These are phyloP conservation scores for Semicossyphus pulcher DNA, from an alignment of 2,113 vertebrate species.

Conservation along the genomic window DNA sequence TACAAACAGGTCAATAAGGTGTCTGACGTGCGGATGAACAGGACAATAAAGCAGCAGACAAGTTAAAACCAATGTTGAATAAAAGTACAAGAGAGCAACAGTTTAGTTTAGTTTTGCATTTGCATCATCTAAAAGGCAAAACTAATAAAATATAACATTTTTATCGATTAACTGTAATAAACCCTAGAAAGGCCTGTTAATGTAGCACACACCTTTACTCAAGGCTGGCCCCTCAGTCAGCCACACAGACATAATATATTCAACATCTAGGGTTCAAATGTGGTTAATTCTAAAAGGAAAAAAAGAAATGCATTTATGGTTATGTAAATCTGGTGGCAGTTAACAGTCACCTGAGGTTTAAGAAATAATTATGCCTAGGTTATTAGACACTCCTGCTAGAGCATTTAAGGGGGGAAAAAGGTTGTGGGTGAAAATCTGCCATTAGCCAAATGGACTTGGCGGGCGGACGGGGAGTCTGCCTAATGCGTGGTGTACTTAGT, in stretches of 20 bases:
- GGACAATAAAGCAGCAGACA: not conserved
- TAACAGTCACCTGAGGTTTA: not conserved
- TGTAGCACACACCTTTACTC: too few relatives aligned
- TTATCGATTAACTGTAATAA: too few relatives aligned
- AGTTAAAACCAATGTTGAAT: too few relatives aligned
- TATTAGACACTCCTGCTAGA: conserved; percentile 9
- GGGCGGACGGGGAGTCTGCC: conserved; percentile 37
- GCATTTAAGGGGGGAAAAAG: conserved; percentile 14
- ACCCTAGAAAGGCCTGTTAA: too few relatives aligned
- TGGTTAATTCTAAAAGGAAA: not conserved
- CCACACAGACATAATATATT: not conserved
- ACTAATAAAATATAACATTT: too few relatives aligned
- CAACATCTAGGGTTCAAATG: not conserved
- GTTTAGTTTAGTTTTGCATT: too few relatives aligned
- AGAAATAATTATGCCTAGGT: conserved; percentile 10
- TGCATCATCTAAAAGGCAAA: too few relatives aligned
- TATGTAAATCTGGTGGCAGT: not conserved
- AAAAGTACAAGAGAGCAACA: too few relatives aligned
- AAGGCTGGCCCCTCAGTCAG: too few relatives aligned
- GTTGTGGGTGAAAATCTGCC: conserved; percentile 48
- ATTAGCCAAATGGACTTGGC: conserved; percentile 71
- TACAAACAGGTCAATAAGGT: not conserved
- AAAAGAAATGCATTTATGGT: not conserved
- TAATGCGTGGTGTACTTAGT: conserved; percentile 63
- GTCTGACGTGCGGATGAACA: not conserved